phyloP scores from a whole-genome alignment of 2,888 invertebrate genomes.

The Stramonita haemastoma region DNA sequence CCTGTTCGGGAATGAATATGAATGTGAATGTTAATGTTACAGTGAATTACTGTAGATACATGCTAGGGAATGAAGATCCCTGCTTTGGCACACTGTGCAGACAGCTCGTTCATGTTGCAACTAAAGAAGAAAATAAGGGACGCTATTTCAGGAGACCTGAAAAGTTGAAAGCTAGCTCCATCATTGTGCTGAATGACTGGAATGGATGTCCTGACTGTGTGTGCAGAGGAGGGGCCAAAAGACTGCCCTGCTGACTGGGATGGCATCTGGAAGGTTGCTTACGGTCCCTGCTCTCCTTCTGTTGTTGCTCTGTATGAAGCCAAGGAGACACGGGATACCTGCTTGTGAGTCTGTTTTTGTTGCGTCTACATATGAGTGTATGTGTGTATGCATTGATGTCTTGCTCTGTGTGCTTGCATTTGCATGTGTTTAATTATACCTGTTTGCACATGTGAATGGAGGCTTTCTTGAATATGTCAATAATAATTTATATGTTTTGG shows the following conservation, averaged over 20 bases:
- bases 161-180: too few species aligned
- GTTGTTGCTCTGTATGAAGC: neutral
- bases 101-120: too few species aligned
- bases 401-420: neutral
- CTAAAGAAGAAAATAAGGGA: too few species aligned
- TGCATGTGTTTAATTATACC: neutral
- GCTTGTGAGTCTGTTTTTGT: neutral
- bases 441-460: neutral
- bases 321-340: neutral
- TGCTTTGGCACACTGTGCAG: too few species aligned
- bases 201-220: neutral
- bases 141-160: too few species aligned
- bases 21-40: too few species aligned
- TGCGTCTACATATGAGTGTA: neutral
- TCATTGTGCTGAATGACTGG: too few species aligned
- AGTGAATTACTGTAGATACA: too few species aligned
- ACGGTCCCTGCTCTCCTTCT: neutral
- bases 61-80: too few species aligned
- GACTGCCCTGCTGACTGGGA: neutral
- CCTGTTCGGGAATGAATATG: too few species aligned
- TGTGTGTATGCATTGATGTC: neutral
- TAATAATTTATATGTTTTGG: too few species aligned
- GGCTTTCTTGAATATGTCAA: too few species aligned
- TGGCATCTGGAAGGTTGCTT: neutral
- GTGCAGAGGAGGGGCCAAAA: neutral